Base-by-base conservation (phyloP, 2,888 invertebrate species). In the Rhagophthalmus giganteus region DNA sequence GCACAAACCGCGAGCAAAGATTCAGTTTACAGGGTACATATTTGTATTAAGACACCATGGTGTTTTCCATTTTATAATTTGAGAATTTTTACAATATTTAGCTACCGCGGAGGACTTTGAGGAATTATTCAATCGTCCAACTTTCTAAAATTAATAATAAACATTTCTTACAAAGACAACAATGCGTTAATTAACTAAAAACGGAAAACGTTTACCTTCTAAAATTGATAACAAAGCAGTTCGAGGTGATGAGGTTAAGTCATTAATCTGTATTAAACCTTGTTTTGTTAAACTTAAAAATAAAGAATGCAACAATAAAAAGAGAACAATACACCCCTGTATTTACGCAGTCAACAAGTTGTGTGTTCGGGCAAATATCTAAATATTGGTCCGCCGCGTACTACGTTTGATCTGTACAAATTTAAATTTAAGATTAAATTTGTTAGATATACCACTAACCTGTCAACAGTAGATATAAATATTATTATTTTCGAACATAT, bases 401-500 rank as follows among this genome's bases (percentile, higher is more conserved):
- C 64, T 66, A 65, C 72, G 72, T 74, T 74, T 73, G 74, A 74
- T 74, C 74, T 74, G 73, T 73, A 72, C 74, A 74, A 74, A 74
- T 74, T 74, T 74, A 73, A 74, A 74, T 74, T 74, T 73, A 74
- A 74, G 74, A 74, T 74, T 74, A 74, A 71, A 74, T 73, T 74
- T 73, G 73, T 73, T 73, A 70, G 71, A 72, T 69, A 70, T 69
- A 71, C 69, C 66, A 69, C 71, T 70, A 69, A 72, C 72, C 72
- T 73, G 72, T 73, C 73, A 72, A 72, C 73, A 72, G 63, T 62
- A 63, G 61, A 65, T 67, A 68, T 70, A 72, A 73, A 73, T 72
- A 72, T 74, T 73, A 68, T 71, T 71, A 69, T 72, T 72, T 73
- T 49, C 48, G 38, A 20, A 20, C 20, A 20, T 5, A 20, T 5